phyloP scores from a whole-genome alignment of 2,797 vertebrate species.

The Peromyscus melanophrys region DNA sequence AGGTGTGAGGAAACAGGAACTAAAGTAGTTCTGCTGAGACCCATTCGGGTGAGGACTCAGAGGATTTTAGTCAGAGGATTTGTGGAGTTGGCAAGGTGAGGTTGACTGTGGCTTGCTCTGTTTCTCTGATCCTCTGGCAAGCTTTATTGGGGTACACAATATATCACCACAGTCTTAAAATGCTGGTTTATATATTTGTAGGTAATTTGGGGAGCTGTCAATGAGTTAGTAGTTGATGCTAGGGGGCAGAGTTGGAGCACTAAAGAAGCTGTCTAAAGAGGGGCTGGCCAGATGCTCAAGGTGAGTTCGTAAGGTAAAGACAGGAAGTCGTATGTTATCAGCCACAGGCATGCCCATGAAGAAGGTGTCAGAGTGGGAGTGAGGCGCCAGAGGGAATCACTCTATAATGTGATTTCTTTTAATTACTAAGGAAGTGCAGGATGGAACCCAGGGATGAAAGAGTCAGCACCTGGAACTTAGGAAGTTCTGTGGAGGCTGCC shows the following conservation, averaged over 20 bases:
- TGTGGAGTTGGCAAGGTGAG: too few species aligned
- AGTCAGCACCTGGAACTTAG: background rate
- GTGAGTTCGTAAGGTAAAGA: background rate
- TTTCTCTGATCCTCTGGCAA: too few species aligned
- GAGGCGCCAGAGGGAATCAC: background rate
- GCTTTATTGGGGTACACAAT: too few species aligned
- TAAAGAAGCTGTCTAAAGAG: background rate
- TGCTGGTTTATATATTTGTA: background rate
- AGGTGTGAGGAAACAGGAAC: too few species aligned
- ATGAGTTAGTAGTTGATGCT: background rate
- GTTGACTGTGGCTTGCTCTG: too few species aligned
- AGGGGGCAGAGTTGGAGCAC: background rate
- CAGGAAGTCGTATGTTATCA: background rate
- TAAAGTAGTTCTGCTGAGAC: too few species aligned
- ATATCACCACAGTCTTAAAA: background rate
- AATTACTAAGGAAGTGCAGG: background rate
- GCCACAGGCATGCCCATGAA: background rate
- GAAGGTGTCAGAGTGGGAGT: background rate
- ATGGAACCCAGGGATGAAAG: background rate
- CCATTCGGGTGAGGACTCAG: too few species aligned
- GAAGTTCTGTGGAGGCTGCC: background rate
- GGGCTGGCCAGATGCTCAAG: background rate
- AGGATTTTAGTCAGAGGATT: too few species aligned
- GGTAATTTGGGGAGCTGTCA: background rate
- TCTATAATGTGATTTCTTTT: background rate